Base-by-base conservation (phyloP, 2,797 vertebrate genomes). In the Anniella stebbinsi region DNA sequence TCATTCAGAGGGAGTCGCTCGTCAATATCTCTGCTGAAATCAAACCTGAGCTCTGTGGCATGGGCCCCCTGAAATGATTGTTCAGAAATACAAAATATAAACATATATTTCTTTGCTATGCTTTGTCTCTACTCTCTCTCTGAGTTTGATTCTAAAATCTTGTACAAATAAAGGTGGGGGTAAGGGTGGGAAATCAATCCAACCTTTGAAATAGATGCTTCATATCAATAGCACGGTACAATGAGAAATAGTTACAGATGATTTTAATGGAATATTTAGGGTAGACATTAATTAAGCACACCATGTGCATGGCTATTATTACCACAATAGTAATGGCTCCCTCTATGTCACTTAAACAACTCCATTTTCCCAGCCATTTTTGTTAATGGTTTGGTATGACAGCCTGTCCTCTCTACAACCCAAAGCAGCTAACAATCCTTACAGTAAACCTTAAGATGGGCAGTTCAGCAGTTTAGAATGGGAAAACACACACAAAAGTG, bases 41-140 rank as follows among this genome's bases (percentile, higher is more conserved):
- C 30, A 57, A 6, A 57, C 23, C 72, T 60, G 33, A 88, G 88
- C 82, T 8, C 48, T 41, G 70, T 0, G 0, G 51, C 51, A 54
- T 54, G 9, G 7, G 6, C 12, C 88, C 45, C 36, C 9, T 23
- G 18, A 76, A 57, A 72, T 45, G 41, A 57, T 48, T 33, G 3
- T n/a, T 21, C 28, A 86, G 80, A 45, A 10, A 76, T 0, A 0
- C 0, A 3, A 36, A 13, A 76, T 36, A 3, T 0, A 2, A 36
- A 2, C 10, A 45, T 0, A 17, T n/a, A 91, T 57, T 23, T 60
- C 69, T 67, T 87, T 63, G 73, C 30, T 78, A 0, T 0, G 21
- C 45, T 23, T 57, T 38, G 41, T 15, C 30, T 75, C 66, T 38
- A 67, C 18, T 45, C 54, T 25, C 10, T 54, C 17, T 67, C 72